phyloP scores from a whole-genome alignment of 2,888 invertebrate genomes.

The Tenthredo scrophulariae region DNA sequence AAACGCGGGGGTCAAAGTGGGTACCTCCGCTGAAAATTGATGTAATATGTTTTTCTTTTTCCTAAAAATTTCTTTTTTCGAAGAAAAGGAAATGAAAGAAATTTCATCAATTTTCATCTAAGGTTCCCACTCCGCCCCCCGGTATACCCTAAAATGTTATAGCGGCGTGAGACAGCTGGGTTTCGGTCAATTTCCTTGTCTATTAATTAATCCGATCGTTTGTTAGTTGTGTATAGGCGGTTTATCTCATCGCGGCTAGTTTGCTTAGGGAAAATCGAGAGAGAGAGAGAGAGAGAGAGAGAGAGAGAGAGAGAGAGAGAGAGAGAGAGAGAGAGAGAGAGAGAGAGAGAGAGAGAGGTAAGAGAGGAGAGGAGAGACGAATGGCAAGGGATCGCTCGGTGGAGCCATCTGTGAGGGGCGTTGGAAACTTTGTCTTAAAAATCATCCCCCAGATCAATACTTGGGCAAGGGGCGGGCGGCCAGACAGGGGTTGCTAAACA shows the following conservation, averaged over 20 bases:
- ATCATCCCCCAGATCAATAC: constrained; percentile 74
- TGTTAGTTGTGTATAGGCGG: constrained; percentile 1
- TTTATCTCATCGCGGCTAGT: constrained; percentile 24
- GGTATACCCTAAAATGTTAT: neutral
- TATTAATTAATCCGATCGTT: constrained; percentile 35
- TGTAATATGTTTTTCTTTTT: too few relatives aligned
- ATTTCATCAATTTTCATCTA: too few relatives aligned
- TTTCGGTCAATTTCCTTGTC: constrained; percentile 26
- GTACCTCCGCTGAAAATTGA: too few relatives aligned
- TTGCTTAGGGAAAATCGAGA: neutral
- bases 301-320: constrained; percentile 6
- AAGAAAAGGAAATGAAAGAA: too few relatives aligned
- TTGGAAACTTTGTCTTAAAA: constrained; percentile 72
- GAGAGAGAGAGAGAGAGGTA: constrained; percentile 7
- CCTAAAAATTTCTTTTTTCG: too few relatives aligned
- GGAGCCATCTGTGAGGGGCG: constrained; percentile 71
- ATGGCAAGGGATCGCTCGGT: constrained; percentile 60
- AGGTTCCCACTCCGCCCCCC: too few relatives aligned
- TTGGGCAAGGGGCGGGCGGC: constrained; percentile 59
- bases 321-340: constrained; percentile 33
- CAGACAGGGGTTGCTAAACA: constrained; percentile 64
- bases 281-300: constrained; percentile 29
- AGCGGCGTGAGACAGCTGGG: neutral
- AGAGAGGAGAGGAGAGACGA: constrained; percentile 23
- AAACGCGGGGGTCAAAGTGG: too few relatives aligned